Evolutionary conservation across 2,113 vertebrate genomes (phyloP).

Genomic region (Phrynocephalus versicolor): DNA sequence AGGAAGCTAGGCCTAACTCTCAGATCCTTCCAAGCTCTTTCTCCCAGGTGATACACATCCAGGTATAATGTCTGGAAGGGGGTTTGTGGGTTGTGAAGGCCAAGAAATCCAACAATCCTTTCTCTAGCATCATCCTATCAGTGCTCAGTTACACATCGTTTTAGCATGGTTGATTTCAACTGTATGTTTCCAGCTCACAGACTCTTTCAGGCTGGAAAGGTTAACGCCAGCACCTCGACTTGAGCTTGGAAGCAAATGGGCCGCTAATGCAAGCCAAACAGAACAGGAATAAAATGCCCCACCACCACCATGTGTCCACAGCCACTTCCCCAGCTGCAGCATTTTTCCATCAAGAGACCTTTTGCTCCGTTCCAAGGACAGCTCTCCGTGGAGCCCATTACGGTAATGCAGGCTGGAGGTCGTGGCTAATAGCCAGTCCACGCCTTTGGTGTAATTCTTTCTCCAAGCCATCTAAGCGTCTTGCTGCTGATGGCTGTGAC

Average conservation of each 20-base stretch:
- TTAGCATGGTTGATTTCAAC: too few species aligned
- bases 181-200: too few species aligned
- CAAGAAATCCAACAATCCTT: too few species aligned
- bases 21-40: too few species aligned
- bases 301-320: neutral
- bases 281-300: neutral
- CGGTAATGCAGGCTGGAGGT: neutral
- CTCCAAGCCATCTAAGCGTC: neutral
- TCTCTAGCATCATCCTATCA: too few species aligned
- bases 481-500: neutral
- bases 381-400: neutral
- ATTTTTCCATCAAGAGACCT: neutral
- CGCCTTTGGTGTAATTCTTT: neutral
- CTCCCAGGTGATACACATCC: too few species aligned
- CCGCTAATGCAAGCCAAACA: neutral
- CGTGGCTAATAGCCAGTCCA: neutral
- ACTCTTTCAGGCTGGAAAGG: too few species aligned
- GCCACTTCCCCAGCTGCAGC: neutral
- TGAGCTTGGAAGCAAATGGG: neutral
- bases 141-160: too few species aligned
- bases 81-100: too few species aligned
- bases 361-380: too few species aligned
- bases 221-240: neutral
- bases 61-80: too few species aligned
- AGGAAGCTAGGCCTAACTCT: too few species aligned